A percentile compares a stretch with the other conserved stretches of the same genome.
These are phyloP conservation scores for Corythucha ciliata DNA, from an alignment of 2,888 invertebrate genomes.

Conservation along the genomic window DNA sequence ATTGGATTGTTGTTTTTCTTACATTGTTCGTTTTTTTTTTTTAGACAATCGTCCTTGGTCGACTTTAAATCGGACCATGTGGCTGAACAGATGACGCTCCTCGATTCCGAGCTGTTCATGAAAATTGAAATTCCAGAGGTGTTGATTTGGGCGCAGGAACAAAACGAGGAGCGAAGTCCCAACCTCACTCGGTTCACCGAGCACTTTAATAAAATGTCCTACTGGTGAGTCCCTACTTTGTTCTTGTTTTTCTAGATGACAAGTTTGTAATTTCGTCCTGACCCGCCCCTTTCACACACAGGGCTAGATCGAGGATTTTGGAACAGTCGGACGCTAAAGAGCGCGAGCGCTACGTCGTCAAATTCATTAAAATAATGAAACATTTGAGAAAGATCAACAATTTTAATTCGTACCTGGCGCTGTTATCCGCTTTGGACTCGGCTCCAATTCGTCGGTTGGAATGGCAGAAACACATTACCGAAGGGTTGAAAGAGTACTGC, in stretches of 20 bases:
- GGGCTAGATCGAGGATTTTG: slow-evolving; percentile 85
- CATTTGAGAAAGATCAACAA: slow-evolving; percentile 94
- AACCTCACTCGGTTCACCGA: slow-evolving; percentile 95
- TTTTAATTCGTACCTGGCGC: slow-evolving; percentile 95
- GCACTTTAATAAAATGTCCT: slow-evolving; percentile 99
- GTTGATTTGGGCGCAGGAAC: slow-evolving; percentile 93
- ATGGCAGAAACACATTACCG: slow-evolving; percentile 84
- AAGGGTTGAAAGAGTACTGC: slow-evolving; percentile 88
- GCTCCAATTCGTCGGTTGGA: slow-evolving; percentile 87
- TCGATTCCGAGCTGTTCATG: slow-evolving; percentile 91
- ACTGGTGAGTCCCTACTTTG: slow-evolving; percentile 55
- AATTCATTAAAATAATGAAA: slow-evolving; percentile 98
- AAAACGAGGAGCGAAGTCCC: slow-evolving; percentile 92
- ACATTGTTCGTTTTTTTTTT: slow-evolving; percentile 16
- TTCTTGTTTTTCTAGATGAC: neutral
- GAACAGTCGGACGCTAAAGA: slow-evolving; percentile 89
- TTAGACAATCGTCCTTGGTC: slow-evolving; percentile 55
- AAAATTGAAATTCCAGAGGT: slow-evolving; percentile 97
- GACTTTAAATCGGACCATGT: slow-evolving; percentile 92
- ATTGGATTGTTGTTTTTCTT: neutral
- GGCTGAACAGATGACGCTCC: slow-evolving; percentile 95
- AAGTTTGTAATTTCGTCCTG: too few species aligned
- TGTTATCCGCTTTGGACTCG: slow-evolving; percentile 92
- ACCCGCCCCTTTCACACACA: slow-evolving; percentile 37
- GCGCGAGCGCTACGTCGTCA: slow-evolving; percentile 85